These are phyloP conservation scores for Anabas testudineus DNA, from an alignment of 2,797 vertebrate genomes.

Conservation along the genomic window DNA sequence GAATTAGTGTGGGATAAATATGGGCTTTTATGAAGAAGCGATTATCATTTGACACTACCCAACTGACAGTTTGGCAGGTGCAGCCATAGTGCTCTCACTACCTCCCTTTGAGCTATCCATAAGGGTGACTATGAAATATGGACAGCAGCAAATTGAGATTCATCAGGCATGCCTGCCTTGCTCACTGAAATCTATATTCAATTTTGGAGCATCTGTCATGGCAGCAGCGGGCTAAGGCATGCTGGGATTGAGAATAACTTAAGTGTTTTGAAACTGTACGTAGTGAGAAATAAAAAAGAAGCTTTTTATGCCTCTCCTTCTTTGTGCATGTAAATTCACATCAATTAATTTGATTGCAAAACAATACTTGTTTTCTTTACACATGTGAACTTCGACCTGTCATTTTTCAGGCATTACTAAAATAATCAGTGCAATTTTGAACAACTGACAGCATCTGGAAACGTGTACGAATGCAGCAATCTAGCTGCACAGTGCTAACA, in stretches of 20 bases:
- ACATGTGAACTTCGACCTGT: neutral
- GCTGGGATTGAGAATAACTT: conserved; percentile 78
- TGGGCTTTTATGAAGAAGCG: conserved; percentile 61
- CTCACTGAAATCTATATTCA: conserved; percentile 86
- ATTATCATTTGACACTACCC: conserved; percentile 64
- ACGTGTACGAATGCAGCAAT: neutral
- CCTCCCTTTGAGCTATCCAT: conserved; percentile 62
- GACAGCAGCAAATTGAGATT: conserved; percentile 84
- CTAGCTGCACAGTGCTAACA: neutral
- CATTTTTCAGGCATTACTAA: neutral
- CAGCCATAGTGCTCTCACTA: conserved; percentile 48
- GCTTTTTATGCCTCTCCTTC: conserved; percentile 38
- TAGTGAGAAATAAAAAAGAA: conserved; percentile 50
- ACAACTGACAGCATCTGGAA: conserved; percentile 1
- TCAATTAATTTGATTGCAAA: neutral
- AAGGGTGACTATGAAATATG: conserved; percentile 79
- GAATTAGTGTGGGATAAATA: conserved; percentile 69
- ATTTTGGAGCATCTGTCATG: conserved; percentile 83
- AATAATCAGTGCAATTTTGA: conserved; percentile 10
- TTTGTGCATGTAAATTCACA: conserved; percentile 22
- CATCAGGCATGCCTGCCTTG: conserved; percentile 82
- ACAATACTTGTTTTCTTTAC: conserved; percentile 6
- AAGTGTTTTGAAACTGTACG: conserved; percentile 78
- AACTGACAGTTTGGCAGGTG: conserved; percentile 72
- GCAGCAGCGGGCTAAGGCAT: conserved; percentile 74